Evolutionary conservation across 2,797 vertebrate genomes (phyloP).

Genomic region (Diceros bicornis): DNA sequence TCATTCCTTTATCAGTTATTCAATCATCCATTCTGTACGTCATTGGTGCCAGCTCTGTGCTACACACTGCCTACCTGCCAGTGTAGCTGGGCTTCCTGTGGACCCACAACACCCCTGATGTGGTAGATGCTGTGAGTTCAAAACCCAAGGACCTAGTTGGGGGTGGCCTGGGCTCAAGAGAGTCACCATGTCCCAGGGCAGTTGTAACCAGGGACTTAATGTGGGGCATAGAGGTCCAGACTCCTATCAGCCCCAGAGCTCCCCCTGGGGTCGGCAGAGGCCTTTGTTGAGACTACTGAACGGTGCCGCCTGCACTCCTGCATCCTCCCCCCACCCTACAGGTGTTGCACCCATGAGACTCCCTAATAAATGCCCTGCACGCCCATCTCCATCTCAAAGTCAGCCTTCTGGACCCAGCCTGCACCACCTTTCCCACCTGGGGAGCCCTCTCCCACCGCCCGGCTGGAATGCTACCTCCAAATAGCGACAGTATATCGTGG

Average conservation of each 20-base stretch:
- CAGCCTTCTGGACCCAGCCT: background rate
- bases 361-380: rapidly evolving
- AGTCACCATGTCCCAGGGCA: background rate
- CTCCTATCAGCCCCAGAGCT: background rate
- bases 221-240: rapidly evolving
- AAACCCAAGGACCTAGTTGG: background rate
- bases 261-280: background rate
- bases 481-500: rapidly evolving
- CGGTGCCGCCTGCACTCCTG: background rate
- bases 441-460: background rate
- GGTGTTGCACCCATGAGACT: no score
- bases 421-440: background rate
- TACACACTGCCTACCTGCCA: background rate
- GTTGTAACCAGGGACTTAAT: background rate
- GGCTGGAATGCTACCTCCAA: rapidly evolving
- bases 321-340: background rate
- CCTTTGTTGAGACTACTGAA: background rate
- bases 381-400: background rate
- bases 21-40: rapidly evolving
- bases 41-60: background rate
- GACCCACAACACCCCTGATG: background rate
- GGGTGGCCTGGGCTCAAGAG: no score
- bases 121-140: background rate
- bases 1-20: background rate
- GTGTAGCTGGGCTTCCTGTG: background rate